These are phyloP conservation scores for Diorhabda carinulata DNA, from an alignment of 1,140 invertebrate genomes.

Conservation along the genomic window DNA sequence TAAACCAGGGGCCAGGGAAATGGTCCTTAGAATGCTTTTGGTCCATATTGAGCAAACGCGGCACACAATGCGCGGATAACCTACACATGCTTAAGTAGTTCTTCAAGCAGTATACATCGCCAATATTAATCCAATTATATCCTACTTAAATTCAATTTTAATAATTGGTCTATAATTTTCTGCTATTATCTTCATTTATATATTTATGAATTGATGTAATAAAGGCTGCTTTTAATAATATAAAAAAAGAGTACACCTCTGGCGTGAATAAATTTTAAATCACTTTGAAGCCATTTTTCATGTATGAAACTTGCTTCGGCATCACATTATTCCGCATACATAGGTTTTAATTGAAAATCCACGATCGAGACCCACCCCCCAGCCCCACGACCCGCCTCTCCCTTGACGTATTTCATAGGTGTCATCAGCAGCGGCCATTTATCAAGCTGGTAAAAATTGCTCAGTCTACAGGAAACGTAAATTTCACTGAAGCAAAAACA, in stretches of 20 bases:
- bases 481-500: conserved; percentile 42
- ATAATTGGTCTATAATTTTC: no score
- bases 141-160: no score
- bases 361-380: conserved; percentile 34
- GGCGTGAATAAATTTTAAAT: neutral
- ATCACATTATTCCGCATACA: conserved; percentile 47
- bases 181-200: no score
- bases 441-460: conserved; percentile 45
- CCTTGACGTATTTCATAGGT: conserved; percentile 47
- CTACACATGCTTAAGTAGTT: no score
- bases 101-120: no score
- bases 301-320: conserved; percentile 18
- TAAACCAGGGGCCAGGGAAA: no score
- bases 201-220: no score
- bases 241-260: neutral
- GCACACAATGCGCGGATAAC: no score
- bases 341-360: conserved; percentile 49
- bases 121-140: no score
- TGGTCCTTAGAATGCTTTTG: no score
- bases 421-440: conserved; percentile 47
- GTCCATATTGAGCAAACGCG: no score
- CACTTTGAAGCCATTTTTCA: conserved; percentile 8
- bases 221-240: no score
- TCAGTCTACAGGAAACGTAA: conserved; percentile 42
- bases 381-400: conserved; percentile 1